Percentiles rank a stretch among this genome's conserved stretches.
Conservation (phyloP, 2,113 vertebrate species). For the Lepisosteus osseus region DNA sequence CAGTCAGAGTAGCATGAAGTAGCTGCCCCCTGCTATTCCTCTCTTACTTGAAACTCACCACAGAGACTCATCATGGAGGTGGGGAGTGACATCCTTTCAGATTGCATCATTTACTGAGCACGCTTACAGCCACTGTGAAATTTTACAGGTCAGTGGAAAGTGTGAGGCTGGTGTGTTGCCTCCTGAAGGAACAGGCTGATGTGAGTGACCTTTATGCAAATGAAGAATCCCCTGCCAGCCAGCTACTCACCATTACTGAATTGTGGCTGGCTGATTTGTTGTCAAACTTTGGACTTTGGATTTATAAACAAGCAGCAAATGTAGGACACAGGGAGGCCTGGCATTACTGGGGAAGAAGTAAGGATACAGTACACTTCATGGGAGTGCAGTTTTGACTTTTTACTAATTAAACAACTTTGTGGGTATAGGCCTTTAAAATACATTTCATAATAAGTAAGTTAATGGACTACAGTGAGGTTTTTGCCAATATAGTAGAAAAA, state of each 20-base stretch:
- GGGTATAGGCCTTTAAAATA: too few species aligned
- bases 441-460: too few species aligned
- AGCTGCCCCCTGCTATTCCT: constrained; percentile 18
- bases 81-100: constrained; percentile 62
- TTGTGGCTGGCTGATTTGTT: neutral
- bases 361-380: too few species aligned
- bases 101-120: constrained; percentile 66
- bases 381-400: too few species aligned
- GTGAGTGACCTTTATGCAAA: constrained; percentile 54
- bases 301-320: too few species aligned
- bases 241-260: neutral
- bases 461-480: too few species aligned
- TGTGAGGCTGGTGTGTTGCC: constrained; percentile 47
- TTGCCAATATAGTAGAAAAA: too few species aligned
- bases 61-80: constrained; percentile 47
- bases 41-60: constrained; percentile 21
- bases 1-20: neutral
- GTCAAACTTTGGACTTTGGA: neutral
- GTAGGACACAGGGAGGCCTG: too few species aligned
- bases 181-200: constrained; percentile 53
- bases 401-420: too few species aligned
- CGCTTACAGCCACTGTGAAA: constrained; percentile 53
- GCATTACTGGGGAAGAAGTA: too few species aligned
- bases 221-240: neutral
- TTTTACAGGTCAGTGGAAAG: constrained; percentile 69